Evolutionary conservation across 92 coral and sea anemone genomes (phyloP).

Genomic region (Palythoa caribaeorum): DNA sequence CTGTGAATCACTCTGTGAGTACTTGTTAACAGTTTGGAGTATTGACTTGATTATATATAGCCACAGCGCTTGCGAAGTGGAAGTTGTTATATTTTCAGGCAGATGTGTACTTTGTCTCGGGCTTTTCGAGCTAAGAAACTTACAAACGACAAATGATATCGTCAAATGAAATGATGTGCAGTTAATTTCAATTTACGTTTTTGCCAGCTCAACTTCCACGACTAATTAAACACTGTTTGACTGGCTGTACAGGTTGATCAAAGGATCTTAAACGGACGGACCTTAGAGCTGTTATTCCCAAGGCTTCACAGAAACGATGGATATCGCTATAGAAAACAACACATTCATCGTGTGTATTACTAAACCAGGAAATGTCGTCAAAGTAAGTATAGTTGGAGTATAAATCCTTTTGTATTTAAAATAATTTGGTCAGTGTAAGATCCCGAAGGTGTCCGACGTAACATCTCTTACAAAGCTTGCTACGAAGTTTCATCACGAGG

Average conservation of each 20-base stretch:
- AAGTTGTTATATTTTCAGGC: slow-evolving; percentile 9
- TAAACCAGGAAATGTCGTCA: not conserved
- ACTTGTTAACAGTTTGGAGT: not conserved
- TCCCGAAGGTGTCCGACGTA: too few species aligned
- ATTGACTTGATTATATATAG: not conserved
- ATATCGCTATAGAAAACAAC: not conserved
- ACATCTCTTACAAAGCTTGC: too few species aligned
- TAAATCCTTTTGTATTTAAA: too few species aligned
- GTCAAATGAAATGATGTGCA: not conserved
- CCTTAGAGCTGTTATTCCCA: not conserved
- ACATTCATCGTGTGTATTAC: not conserved
- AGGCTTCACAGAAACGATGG: not conserved
- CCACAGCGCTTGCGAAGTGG: slow-evolving; percentile 5
- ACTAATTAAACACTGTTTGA: not conserved
- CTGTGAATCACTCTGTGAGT: not conserved
- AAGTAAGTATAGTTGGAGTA: not conserved
- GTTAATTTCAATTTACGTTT: not conserved
- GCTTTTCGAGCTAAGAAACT: not conserved
- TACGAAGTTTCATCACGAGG: too few species aligned
- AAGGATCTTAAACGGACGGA: not conserved
- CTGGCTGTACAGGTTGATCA: not conserved
- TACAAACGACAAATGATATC: not conserved
- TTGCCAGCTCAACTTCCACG: not conserved
- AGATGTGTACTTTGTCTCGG: slow-evolving; percentile 2
- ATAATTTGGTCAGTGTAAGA: too few species aligned